Evolutionary conservation across 2,113 vertebrate genomes (phyloP).

Genomic region (Austrofundulus limnaeus): DNA sequence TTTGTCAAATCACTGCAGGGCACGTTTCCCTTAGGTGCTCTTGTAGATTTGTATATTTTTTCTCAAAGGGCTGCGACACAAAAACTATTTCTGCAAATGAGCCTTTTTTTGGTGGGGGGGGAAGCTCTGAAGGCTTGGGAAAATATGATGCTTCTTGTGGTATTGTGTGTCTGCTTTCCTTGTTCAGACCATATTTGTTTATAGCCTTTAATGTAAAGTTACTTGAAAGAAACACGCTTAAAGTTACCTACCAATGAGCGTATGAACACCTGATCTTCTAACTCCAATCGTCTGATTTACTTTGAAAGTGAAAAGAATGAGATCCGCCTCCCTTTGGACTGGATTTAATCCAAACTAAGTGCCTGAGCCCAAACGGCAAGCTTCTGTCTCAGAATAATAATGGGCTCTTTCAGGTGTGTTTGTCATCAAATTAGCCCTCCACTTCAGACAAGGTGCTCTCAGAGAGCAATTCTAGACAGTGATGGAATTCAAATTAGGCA

Average conservation of each 20-base stretch:
- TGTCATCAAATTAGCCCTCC: constrained; percentile 69
- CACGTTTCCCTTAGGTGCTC: constrained; percentile 50
- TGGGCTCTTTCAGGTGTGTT: constrained; percentile 65
- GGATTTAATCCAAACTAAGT: constrained; percentile 61
- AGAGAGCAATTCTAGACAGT: constrained; percentile 44
- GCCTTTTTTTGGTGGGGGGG: neutral
- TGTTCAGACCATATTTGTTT: neutral
- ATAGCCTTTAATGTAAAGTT: neutral
- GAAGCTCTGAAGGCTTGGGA: constrained; percentile 13
- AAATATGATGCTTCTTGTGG: neutral
- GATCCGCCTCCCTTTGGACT: constrained; percentile 56
- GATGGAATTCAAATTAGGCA: constrained; percentile 55
- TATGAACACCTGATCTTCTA: constrained; percentile 33
- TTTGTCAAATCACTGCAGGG: constrained; percentile 63
- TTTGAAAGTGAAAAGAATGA: constrained; percentile 43
- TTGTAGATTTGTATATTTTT: constrained; percentile 54
- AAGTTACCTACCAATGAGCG: constrained; percentile 22
- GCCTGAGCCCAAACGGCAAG: constrained; percentile 45
- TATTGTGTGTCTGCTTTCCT: neutral
- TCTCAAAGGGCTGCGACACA: constrained; percentile 40
- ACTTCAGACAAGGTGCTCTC: constrained; percentile 55
- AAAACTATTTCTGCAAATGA: constrained; percentile 43
- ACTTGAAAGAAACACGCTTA: neutral
- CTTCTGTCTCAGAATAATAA: constrained; percentile 61
- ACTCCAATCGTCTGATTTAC: constrained; percentile 31